These are phyloP conservation scores for Strix uralensis DNA, from an alignment of 2,113 vertebrate species.

Conservation along the genomic window DNA sequence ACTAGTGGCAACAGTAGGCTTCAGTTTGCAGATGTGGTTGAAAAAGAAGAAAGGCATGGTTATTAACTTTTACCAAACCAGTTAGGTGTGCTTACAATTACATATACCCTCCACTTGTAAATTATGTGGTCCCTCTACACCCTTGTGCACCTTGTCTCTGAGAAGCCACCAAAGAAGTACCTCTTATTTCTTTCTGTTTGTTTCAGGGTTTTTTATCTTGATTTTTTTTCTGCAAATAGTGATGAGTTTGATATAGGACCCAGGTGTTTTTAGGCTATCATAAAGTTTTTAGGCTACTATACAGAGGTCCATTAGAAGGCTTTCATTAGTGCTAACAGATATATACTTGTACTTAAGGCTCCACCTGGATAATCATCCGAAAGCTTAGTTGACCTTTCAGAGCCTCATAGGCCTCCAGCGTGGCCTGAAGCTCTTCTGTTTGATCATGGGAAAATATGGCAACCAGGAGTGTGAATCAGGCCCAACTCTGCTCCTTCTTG, in stretches of 20 bases:
- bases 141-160: neutral
- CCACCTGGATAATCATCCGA: neutral
- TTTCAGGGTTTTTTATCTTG: neutral
- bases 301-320: neutral
- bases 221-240: neutral
- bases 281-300: neutral
- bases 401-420: fast-evolving
- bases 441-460: neutral
- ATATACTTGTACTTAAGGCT: neutral
- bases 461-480: neutral
- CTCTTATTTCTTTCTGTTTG: neutral
- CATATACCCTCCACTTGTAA: neutral
- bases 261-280: neutral
- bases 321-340: neutral
- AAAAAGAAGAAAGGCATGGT: neutral
- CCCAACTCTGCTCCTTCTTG: neutral
- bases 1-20: neutral
- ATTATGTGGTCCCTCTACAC: neutral
- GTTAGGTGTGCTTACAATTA: neutral
- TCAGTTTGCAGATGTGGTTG: neutral
- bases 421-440: neutral
- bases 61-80: neutral
- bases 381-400: neutral
- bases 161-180: neutral
- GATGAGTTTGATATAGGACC: neutral